A percentile compares a stretch with the other conserved stretches of the same genome.
Conservation (phyloP, 2,113 vertebrate genomes). For the Willisornis vidua region DNA sequence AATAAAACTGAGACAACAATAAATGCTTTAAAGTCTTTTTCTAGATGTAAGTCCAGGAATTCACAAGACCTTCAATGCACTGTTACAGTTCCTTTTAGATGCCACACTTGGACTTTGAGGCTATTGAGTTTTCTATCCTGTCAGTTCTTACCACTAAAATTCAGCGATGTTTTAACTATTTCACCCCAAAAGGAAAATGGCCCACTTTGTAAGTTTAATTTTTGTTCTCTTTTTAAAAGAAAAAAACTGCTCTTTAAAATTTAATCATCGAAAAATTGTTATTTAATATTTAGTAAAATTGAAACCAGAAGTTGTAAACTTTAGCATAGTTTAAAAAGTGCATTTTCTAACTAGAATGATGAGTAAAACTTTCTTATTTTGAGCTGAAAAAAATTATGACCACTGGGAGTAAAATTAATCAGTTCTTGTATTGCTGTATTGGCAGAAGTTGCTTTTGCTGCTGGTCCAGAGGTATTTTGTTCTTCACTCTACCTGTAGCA, state of each 20-base stretch:
- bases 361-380: background rate
- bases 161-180: slow-evolving; percentile 15
- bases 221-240: slow-evolving; percentile 13
- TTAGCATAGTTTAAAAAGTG: background rate
- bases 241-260: background rate
- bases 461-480: background rate
- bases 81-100: slow-evolving; percentile 32
- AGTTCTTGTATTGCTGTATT: background rate
- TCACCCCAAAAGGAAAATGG: slow-evolving; percentile 27
- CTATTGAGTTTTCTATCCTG: slow-evolving; percentile 25
- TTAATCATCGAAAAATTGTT: background rate
- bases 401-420: background rate
- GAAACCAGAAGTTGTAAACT: background rate
- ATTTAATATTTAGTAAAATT: background rate
- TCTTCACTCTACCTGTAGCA: background rate
- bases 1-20: background rate
- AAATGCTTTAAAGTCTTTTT: slow-evolving; percentile 24
- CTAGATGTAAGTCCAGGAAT: slow-evolving; percentile 16
- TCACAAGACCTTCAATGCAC: background rate
- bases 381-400: background rate
- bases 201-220: slow-evolving; percentile 20
- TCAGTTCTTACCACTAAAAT: slow-evolving; percentile 29
- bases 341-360: background rate
- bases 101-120: background rate
- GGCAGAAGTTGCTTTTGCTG: background rate